Percentiles rank a stretch among this genome's conserved stretches.
Conservation (phyloP, 1,140 invertebrate genomes). For the Drosophila ercepeae region DNA sequence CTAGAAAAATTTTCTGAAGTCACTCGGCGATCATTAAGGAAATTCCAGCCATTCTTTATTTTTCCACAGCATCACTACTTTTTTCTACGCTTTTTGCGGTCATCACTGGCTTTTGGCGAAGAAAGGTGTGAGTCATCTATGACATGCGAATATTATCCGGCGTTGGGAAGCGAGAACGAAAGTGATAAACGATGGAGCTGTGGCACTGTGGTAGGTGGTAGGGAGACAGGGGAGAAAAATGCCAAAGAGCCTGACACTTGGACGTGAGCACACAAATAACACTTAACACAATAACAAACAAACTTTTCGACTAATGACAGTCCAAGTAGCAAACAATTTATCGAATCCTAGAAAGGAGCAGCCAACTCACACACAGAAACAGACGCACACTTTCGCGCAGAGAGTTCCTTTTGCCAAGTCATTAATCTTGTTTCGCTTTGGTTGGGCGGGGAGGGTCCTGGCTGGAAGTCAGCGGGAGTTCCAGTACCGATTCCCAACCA, state of each 20-base stretch:
- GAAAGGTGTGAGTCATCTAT: slow-evolving; percentile 52
- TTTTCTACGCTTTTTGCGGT: slow-evolving; percentile 26
- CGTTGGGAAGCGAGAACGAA: slow-evolving; percentile 46
- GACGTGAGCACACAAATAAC: slow-evolving; percentile 80
- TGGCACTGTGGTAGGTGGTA: background rate
- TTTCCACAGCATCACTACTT: slow-evolving; percentile 24
- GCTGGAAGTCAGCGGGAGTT: slow-evolving; percentile 30
- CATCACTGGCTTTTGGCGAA: slow-evolving; percentile 35
- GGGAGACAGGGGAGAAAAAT: slow-evolving; percentile 25
- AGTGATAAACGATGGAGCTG: slow-evolving; percentile 71
- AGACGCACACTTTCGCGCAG: slow-evolving; percentile 23
- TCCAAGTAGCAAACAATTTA: slow-evolving; percentile 82
- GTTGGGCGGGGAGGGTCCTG: slow-evolving; percentile 27
- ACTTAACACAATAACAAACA: slow-evolving; percentile 83
- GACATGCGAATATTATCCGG: slow-evolving; percentile 61
- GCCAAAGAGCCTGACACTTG: slow-evolving; percentile 71
- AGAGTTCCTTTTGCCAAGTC: slow-evolving; percentile 73
- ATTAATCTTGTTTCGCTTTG: slow-evolving; percentile 81
- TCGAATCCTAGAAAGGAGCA: slow-evolving; percentile 64
- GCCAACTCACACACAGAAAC: slow-evolving; percentile 22
- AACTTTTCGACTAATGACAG: slow-evolving; percentile 83
- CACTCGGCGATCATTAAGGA: slow-evolving; percentile 57
- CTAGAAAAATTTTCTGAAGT: slow-evolving; percentile 24
- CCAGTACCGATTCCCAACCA: slow-evolving; percentile 47
- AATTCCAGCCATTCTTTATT: slow-evolving; percentile 23